Evolutionary conservation across 2,113 vertebrate species (phyloP).

Genomic region (Acrocephalus kingi): DNA sequence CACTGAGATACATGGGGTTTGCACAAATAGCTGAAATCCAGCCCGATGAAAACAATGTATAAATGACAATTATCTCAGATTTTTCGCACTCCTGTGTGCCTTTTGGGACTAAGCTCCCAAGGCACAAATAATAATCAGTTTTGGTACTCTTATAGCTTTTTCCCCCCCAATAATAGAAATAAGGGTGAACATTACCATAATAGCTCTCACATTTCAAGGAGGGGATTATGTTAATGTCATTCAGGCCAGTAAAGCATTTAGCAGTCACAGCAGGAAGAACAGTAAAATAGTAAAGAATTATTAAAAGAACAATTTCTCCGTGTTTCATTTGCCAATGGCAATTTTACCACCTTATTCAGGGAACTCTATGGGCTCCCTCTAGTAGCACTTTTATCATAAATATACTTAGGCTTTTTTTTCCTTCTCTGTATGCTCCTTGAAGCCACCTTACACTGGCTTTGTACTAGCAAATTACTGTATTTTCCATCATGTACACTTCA

Average conservation of each 20-base stretch:
- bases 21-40: slow-evolving; percentile 9
- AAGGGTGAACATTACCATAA: background rate
- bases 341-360: background rate
- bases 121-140: background rate
- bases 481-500: background rate
- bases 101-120: background rate
- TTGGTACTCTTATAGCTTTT: background rate
- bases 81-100: background rate
- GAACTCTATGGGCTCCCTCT: background rate
- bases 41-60: background rate
- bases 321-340: background rate
- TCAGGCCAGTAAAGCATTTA: slow-evolving; percentile 20
- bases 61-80: background rate
- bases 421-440: background rate
- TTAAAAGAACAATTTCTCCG: background rate
- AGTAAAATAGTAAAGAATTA: slow-evolving; percentile 15
- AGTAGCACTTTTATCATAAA: background rate
- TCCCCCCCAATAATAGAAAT: background rate
- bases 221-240: background rate
- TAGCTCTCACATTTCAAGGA: background rate
- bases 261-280: slow-evolving; percentile 12
- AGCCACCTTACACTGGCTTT: background rate
- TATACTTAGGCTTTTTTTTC: background rate
- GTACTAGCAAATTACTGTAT: background rate
- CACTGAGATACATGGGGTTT: background rate